Percentiles rank a stretch among this genome's conserved stretches.
These are phyloP conservation scores for Dicroscelio sp. DNA, from an alignment of 2,888 invertebrate species.

Conservation along the genomic window DNA sequence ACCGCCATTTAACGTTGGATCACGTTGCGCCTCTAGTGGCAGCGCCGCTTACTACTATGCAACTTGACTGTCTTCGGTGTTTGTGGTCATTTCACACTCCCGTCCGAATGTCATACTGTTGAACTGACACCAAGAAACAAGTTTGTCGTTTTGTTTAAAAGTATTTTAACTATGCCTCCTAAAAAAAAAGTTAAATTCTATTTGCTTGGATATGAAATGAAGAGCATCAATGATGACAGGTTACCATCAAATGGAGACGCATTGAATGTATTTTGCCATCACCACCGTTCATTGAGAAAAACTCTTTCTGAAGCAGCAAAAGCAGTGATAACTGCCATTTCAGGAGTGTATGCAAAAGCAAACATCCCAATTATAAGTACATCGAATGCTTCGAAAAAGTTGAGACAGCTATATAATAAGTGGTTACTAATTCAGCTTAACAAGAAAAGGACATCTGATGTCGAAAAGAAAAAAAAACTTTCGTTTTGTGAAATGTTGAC, in stretches of 20 bases:
- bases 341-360: not conserved
- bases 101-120: not conserved
- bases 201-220: conserved; percentile 8
- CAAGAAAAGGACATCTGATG: not conserved
- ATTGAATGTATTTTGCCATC: not conserved
- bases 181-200: conserved; percentile 6
- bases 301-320: not conserved
- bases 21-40: not conserved
- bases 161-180: not conserved
- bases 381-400: not conserved
- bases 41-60: not conserved
- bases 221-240: not conserved
- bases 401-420: not conserved
- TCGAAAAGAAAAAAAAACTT: not conserved
- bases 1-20: not conserved
- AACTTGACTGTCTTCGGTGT: not conserved
- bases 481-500: not conserved
- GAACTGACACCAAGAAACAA: not conserved
- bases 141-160: not conserved
- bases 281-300: not conserved
- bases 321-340: not conserved
- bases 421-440: not conserved
- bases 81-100: not conserved
- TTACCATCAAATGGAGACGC: not conserved
- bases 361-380: not conserved